Conservation (phyloP, 2,888 invertebrate species). For the Hedya salicella region DNA sequence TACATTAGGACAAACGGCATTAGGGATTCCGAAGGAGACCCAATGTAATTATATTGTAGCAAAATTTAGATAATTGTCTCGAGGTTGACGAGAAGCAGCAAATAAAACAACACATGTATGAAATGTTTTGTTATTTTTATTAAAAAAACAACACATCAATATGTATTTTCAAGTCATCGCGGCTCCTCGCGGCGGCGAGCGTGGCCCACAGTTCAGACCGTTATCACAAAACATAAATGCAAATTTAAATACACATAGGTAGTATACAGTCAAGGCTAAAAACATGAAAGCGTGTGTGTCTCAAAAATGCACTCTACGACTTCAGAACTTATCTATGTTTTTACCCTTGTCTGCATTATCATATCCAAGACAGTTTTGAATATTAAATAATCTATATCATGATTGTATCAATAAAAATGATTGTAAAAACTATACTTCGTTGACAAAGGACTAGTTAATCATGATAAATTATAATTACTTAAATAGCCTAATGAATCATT, state of each 20-base stretch:
- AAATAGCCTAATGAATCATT: slow-evolving; percentile 28
- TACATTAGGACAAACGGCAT: no score
- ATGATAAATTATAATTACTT: slow-evolving; percentile 46
- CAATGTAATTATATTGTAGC: slow-evolving; percentile 17
- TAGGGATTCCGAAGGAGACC: no score
- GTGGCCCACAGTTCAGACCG: slow-evolving; percentile 31
- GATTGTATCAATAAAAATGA: slow-evolving; percentile 43
- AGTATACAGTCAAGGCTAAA: slow-evolving; percentile 46
- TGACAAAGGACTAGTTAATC: slow-evolving; percentile 56
- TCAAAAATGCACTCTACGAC: not conserved
- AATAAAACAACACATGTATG: slow-evolving; percentile 78
- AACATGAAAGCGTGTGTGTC: slow-evolving; percentile 50
- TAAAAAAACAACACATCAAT: slow-evolving; percentile 75
- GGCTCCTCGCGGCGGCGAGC: slow-evolving; percentile 45
- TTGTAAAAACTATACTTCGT: slow-evolving; percentile 54
- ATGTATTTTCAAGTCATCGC: slow-evolving; percentile 83
- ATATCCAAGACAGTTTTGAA: slow-evolving; percentile 7
- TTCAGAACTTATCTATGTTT: not conserved
- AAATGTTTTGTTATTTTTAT: slow-evolving; percentile 82
- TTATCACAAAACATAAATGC: slow-evolving; percentile 50
- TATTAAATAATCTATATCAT: not conserved
- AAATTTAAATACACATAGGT: slow-evolving; percentile 29
- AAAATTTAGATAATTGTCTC: slow-evolving; percentile 30
- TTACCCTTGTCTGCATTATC: not conserved
- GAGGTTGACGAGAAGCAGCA: not conserved